Evolutionary conservation across 2,888 invertebrate species (phyloP).

Genomic region (Nymphalis urticae): DNA sequence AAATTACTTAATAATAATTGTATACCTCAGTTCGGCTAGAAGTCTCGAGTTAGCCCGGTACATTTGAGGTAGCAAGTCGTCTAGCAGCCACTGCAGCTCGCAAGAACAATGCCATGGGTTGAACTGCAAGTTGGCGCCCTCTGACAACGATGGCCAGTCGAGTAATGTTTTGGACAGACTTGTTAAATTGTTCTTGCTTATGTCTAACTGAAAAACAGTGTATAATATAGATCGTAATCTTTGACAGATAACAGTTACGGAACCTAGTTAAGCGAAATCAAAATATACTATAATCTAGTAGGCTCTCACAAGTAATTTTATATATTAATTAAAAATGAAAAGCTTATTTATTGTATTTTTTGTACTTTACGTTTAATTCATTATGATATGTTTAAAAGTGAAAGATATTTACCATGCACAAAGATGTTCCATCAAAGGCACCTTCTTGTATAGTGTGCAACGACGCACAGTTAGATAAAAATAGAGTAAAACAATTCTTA

Average conservation of each 20-base stretch:
- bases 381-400: background rate
- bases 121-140: constrained; percentile 79
- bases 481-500: constrained; percentile 72
- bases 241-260: too few species aligned
- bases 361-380: background rate
- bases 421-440: constrained; percentile 72
- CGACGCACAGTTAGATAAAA: constrained; percentile 69
- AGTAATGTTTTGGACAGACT: constrained; percentile 63
- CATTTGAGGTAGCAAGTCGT: constrained; percentile 74
- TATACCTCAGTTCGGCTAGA: constrained; percentile 77
- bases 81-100: constrained; percentile 81
- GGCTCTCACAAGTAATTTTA: too few species aligned
- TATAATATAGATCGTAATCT: background rate
- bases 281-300: too few species aligned
- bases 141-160: constrained; percentile 58
- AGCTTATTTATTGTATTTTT: too few species aligned
- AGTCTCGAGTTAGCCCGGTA: constrained; percentile 68
- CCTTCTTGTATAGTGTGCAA: constrained; percentile 66
- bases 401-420: constrained; percentile 75
- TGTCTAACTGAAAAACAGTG: constrained; percentile 71
- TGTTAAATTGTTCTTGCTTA: constrained; percentile 79
- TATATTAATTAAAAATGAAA: too few species aligned
- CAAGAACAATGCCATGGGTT: constrained; percentile 85
- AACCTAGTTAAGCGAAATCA: too few species aligned
- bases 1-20: background rate